phyloP scores from a whole-genome alignment of 2,888 invertebrate species.

The Melieria omissa region DNA sequence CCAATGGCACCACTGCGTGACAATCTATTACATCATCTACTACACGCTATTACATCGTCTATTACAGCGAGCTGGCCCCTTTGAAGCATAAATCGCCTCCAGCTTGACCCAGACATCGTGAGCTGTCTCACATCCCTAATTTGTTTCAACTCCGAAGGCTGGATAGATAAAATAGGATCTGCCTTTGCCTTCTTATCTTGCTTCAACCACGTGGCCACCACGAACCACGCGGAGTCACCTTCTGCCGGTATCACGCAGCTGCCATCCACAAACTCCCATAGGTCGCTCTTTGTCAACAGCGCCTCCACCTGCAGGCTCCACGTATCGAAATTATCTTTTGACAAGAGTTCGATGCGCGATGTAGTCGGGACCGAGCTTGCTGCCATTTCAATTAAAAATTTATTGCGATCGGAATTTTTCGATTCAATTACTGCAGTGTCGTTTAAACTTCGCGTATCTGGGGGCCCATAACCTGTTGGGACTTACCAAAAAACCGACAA shows the following conservation, averaged over 20 bases:
- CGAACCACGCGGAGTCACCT: neutral
- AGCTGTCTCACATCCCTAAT: constrained; percentile 34
- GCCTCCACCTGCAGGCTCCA: constrained; percentile 39
- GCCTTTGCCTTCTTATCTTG: constrained; percentile 38
- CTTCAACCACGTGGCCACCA: constrained; percentile 27
- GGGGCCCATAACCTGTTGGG: too few species aligned
- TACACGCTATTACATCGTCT: too few species aligned
- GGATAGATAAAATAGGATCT: constrained; percentile 37
- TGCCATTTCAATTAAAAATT: too few species aligned
- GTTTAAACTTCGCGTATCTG: too few species aligned
- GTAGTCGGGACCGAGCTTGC: too few species aligned
- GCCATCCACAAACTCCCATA: constrained; percentile 28
- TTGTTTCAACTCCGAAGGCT: constrained; percentile 35
- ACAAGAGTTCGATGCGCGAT: neutral
- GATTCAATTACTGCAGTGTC: too few species aligned
- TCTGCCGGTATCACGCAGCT: constrained; percentile 10
- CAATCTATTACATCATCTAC: too few species aligned
- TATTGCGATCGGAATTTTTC: too few species aligned
- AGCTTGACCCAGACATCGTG: constrained; percentile 30
- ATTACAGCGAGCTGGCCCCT: constrained; percentile 33
- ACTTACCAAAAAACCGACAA: too few species aligned
- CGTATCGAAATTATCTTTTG: constrained; percentile 36
- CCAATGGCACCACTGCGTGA: too few species aligned
- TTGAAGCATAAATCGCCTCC: constrained; percentile 33
- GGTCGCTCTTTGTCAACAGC: constrained; percentile 31